Evolutionary conservation across 2,888 invertebrate species (phyloP).

Genomic region (Pyrocoelia pectoralis): DNA sequence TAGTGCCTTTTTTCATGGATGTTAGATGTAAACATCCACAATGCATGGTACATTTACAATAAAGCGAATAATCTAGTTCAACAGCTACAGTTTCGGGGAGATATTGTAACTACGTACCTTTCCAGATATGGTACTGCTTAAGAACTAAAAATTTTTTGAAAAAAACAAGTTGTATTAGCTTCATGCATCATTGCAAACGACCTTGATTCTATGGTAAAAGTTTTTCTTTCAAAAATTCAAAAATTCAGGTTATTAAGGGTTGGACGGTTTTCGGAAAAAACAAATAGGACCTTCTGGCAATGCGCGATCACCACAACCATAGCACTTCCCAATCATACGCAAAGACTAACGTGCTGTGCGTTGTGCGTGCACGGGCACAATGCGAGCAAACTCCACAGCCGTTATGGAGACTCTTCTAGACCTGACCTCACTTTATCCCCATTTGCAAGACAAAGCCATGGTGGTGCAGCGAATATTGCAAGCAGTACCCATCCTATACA

Average conservation of each 20-base stretch:
- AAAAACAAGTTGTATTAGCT: background rate
- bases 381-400: too few relatives aligned
- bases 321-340: too few relatives aligned
- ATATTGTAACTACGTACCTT: background rate
- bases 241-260: conserved; percentile 5
- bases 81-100: background rate
- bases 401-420: too few relatives aligned
- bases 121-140: background rate
- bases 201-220: background rate
- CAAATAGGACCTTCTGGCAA: too few relatives aligned
- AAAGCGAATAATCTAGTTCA: background rate
- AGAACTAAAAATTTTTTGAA: background rate
- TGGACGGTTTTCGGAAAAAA: too few relatives aligned
- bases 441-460: too few relatives aligned
- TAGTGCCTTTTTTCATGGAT: background rate
- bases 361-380: too few relatives aligned
- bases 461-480: too few relatives aligned
- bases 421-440: too few relatives aligned
- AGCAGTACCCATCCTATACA: too few relatives aligned
- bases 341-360: too few relatives aligned
- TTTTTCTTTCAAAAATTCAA: background rate
- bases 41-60: conserved; percentile 1
- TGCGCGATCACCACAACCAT: too few relatives aligned
- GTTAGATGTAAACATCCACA: background rate
- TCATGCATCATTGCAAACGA: background rate